Percentiles rank a stretch among this genome's conserved stretches.
phyloP scores from a whole-genome alignment of 1,140 invertebrate genomes.

The Anagrus nilaparvatae region DNA sequence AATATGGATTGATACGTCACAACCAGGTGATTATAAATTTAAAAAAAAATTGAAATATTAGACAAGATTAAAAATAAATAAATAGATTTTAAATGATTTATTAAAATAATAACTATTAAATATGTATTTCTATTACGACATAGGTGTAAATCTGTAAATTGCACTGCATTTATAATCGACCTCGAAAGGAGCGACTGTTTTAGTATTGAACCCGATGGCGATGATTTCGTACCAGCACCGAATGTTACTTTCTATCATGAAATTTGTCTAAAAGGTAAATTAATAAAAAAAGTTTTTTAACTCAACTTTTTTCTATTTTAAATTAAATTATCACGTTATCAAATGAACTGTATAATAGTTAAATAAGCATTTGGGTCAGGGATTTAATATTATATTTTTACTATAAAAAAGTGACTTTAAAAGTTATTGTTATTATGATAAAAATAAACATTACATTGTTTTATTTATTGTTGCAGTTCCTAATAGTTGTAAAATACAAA shows the following conservation, averaged over 20 bases:
- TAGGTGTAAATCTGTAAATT: constrained; percentile 28
- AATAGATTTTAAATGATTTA: too few species aligned
- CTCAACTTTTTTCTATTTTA: not conserved
- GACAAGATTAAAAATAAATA: too few species aligned
- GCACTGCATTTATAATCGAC: constrained; percentile 32
- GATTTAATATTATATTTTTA: too few species aligned
- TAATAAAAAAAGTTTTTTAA: not conserved
- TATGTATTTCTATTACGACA: too few species aligned
- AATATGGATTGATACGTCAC: too few species aligned
- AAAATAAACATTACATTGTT: constrained; percentile 6
- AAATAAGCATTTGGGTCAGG: not conserved
- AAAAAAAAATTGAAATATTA: too few species aligned
- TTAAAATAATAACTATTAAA: not conserved
- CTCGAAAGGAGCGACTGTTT: constrained; percentile 29
- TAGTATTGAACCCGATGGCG: constrained; percentile 22
- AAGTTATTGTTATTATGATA: not conserved
- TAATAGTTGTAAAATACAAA: constrained; percentile 17
- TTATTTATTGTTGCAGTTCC: constrained; percentile 22
- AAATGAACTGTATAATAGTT: not conserved
- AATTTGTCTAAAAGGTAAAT: constrained; percentile 30
- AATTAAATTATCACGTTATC: not conserved
- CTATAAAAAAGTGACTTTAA: too few species aligned
- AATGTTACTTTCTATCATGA: constrained; percentile 29
- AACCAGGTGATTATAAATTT: too few species aligned
- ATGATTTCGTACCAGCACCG: constrained; percentile 28